These are phyloP conservation scores for Ophiothrix spiculata DNA, from an alignment of 35 echinoderm and acorn worm species.

Conservation along the genomic window DNA sequence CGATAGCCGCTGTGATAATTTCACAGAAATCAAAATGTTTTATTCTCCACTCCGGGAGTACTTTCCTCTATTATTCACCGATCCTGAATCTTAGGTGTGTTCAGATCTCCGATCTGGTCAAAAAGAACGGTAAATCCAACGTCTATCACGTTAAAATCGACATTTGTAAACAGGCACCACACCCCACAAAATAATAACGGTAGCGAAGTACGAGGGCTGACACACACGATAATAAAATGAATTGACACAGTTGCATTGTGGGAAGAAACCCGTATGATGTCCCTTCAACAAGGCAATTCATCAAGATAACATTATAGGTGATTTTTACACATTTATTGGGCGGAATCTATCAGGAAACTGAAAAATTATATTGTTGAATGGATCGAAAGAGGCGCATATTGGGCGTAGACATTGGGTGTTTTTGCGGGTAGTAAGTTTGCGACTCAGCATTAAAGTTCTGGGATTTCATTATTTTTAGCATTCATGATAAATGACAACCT, in stretches of 20 bases:
- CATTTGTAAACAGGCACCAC: constrained; percentile 35
- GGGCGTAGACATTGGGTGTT: not conserved
- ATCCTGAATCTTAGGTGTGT: constrained; percentile 17
- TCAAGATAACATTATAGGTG: not conserved
- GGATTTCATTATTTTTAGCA: not conserved
- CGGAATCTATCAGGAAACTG: not conserved
- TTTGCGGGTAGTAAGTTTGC: not conserved
- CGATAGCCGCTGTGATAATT: constrained; percentile 20
- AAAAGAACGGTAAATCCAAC: constrained; percentile 8
- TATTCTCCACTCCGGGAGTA: constrained; percentile 2
- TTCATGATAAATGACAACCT: too few relatives aligned
- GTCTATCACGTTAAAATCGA: constrained; percentile 14
- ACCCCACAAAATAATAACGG: constrained; percentile 30
- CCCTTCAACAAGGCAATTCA: constrained; percentile 12
- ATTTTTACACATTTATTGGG: constrained; percentile 13
- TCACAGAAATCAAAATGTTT: constrained; percentile 15
- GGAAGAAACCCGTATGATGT: constrained; percentile 8
- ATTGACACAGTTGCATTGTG: constrained; percentile 8
- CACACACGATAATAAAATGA: constrained; percentile 16
- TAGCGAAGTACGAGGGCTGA: constrained; percentile 11
- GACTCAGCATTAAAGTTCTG: not conserved
- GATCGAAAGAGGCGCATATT: not conserved
- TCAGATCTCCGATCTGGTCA: not conserved
- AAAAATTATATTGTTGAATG: not conserved
- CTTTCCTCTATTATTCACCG: constrained; percentile 14